Conservation (phyloP, 1,140 invertebrate genomes). For the Zaprionus nigranus region DNA sequence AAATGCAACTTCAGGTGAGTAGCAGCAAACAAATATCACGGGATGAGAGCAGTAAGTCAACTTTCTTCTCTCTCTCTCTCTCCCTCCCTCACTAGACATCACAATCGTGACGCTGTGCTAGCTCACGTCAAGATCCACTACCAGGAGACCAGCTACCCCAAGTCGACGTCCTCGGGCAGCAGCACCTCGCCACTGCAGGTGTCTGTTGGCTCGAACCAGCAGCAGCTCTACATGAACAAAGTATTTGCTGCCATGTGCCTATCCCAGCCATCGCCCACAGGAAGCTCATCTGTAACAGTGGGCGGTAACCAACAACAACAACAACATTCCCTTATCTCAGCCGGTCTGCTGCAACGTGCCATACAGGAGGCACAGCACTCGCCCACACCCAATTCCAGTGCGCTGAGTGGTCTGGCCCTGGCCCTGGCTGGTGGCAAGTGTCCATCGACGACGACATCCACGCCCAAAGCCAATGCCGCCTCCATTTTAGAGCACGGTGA, state of each 20-base stretch:
- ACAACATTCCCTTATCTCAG: slow-evolving; percentile 68
- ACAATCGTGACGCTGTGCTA: slow-evolving; percentile 88
- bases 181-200: slow-evolving; percentile 76
- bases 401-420: slow-evolving; percentile 73
- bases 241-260: slow-evolving; percentile 83
- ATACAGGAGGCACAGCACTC: slow-evolving; percentile 76
- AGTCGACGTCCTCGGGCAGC: slow-evolving; percentile 48
- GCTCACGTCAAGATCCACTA: slow-evolving; percentile 89
- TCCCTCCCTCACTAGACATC: slow-evolving; percentile 85
- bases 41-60: neutral
- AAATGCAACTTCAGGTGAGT: slow-evolving; percentile 91
- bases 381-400: slow-evolving; percentile 65
- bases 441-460: slow-evolving; percentile 35
- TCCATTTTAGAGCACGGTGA: slow-evolving; percentile 84
- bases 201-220: slow-evolving; percentile 66
- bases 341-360: slow-evolving; percentile 72
- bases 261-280: slow-evolving; percentile 63
- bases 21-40: neutral
- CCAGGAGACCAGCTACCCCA: slow-evolving; percentile 70
- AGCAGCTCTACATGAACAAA: slow-evolving; percentile 80
- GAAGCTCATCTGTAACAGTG: slow-evolving; percentile 14
- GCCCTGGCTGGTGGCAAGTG: slow-evolving; percentile 72
- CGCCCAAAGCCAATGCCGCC: slow-evolving; percentile 76
- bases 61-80: neutral
- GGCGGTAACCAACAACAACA: slow-evolving; percentile 26